A percentile compares a stretch with the other conserved stretches of the same genome.
These are phyloP conservation scores for Zaprionus capensis DNA, from an alignment of 1,140 invertebrate genomes.

Conservation along the genomic window DNA sequence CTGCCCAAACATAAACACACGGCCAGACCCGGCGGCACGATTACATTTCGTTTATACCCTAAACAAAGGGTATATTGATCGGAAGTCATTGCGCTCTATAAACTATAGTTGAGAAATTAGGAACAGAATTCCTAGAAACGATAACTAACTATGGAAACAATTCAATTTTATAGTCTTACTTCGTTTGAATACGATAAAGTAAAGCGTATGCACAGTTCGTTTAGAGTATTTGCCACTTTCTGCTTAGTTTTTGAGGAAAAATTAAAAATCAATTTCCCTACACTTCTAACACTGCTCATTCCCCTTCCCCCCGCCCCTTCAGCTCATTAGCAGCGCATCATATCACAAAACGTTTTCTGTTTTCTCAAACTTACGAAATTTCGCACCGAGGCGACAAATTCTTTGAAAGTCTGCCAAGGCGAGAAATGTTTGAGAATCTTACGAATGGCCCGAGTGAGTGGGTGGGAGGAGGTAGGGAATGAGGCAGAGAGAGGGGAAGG, in stretches of 20 bases:
- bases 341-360: slow-evolving; percentile 38
- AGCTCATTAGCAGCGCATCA: slow-evolving; percentile 64
- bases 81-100: neutral
- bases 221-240: neutral
- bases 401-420: slow-evolving; percentile 53
- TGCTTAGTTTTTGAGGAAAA: slow-evolving; percentile 38
- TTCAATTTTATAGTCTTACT: neutral
- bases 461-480: neutral
- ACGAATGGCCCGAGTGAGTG: neutral
- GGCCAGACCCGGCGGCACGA: slow-evolving; percentile 28
- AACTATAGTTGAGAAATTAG: neutral
- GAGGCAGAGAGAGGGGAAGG: too few species aligned
- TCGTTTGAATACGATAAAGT: neutral
- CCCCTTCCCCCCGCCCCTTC: neutral
- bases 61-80: slow-evolving; percentile 10
- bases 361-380: slow-evolving; percentile 62
- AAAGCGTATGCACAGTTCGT: neutral
- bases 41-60: slow-evolving; percentile 46
- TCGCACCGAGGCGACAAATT: slow-evolving; percentile 67
- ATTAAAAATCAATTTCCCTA: slow-evolving; percentile 74
- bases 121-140: neutral
- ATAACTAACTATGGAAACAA: neutral
- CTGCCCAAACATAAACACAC: slow-evolving; percentile 69
- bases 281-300: neutral
- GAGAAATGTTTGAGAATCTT: slow-evolving; percentile 20